phyloP scores from a whole-genome alignment of 2,113 vertebrate genomes.

The Capra hircus region DNA sequence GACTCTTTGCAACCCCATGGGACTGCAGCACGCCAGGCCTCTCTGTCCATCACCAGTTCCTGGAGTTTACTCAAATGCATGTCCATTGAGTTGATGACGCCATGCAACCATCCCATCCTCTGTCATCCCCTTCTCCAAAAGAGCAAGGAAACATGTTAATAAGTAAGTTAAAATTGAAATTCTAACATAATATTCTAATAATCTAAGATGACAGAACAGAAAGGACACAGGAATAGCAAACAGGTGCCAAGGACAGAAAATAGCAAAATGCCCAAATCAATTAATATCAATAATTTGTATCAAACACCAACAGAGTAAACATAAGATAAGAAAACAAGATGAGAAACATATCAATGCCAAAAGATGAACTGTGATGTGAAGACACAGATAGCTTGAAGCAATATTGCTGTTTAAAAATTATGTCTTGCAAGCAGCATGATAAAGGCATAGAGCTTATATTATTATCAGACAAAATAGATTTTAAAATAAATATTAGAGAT shows the following conservation, averaged over 20 bases:
- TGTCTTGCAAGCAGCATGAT: background rate
- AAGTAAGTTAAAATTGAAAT: background rate
- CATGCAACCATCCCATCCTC: background rate
- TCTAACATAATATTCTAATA: background rate
- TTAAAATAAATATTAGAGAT: background rate
- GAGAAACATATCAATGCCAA: background rate
- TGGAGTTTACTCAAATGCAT: background rate
- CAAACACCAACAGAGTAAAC: background rate
- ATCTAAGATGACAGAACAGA: background rate
- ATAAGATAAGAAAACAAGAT: background rate
- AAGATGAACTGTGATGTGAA: background rate
- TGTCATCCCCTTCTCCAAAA: background rate
- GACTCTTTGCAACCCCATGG: background rate
- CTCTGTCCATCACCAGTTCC: background rate
- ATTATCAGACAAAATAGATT: background rate
- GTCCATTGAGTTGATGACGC: background rate
- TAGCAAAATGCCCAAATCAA: background rate
- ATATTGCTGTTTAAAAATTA: background rate
- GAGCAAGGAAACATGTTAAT: background rate
- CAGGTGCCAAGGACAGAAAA: background rate
- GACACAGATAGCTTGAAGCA: background rate
- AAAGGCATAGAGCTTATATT: background rate
- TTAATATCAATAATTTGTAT: background rate
- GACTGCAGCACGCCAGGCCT: background rate
- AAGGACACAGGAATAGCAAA: background rate